These are phyloP conservation scores for Daktulosphaira vitifoliae DNA, from an alignment of 1,140 invertebrate species.

Conservation along the genomic window DNA sequence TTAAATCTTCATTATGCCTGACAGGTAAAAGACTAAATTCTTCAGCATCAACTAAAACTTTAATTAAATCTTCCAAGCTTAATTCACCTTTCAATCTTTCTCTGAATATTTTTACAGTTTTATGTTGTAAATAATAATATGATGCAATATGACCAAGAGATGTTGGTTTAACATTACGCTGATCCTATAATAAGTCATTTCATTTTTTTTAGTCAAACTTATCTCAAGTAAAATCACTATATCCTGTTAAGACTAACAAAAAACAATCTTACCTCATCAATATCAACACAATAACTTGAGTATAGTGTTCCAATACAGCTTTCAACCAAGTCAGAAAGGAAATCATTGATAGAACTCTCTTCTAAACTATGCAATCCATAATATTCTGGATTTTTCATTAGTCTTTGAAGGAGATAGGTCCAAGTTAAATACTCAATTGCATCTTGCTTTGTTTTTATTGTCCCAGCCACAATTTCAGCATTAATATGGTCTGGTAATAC, in stretches of 20 bases:
- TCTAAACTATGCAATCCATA: constrained; percentile 76
- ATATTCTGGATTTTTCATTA: constrained; percentile 89
- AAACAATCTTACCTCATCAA: constrained; percentile 50
- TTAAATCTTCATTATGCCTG: constrained; percentile 92
- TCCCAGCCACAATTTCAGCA: constrained; percentile 79
- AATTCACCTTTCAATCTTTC: constrained; percentile 56
- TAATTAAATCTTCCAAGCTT: constrained; percentile 64
- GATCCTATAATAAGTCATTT: constrained; percentile 54
- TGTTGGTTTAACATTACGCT: constrained; percentile 61
- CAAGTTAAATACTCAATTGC: constrained; percentile 95
- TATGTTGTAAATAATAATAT: constrained; percentile 93
- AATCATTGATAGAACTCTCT: constrained; percentile 61
- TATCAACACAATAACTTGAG: constrained; percentile 64
- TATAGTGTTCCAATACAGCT: constrained; percentile 61
- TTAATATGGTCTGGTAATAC: constrained; percentile 95
- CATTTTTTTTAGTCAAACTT: no score
- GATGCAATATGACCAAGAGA: constrained; percentile 89
- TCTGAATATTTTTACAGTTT: constrained; percentile 78
- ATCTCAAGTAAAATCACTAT: no score
- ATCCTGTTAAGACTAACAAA: no score
- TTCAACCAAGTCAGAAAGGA: constrained; percentile 68
- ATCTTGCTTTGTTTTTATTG: constrained; percentile 84
- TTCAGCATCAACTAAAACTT: constrained; percentile 70
- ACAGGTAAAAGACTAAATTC: constrained; percentile 94
- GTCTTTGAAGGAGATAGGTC: constrained; percentile 90